These are phyloP conservation scores for Psittacula echo DNA, from an alignment of 2,797 vertebrate genomes.

Conservation along the genomic window DNA sequence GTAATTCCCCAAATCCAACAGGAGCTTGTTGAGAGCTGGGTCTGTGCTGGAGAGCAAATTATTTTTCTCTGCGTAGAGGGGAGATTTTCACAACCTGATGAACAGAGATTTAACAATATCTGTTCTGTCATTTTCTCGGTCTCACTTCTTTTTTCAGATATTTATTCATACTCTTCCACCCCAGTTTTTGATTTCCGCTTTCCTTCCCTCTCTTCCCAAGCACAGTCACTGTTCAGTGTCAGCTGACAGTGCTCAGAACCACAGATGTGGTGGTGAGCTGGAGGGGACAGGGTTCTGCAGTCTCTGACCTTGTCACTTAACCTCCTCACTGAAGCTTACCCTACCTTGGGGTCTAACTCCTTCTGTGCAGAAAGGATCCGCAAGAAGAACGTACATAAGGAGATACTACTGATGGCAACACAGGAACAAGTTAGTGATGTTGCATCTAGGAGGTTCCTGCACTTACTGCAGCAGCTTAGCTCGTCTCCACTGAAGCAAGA, in stretches of 20 bases:
- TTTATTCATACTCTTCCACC: neutral
- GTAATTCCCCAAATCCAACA: neutral
- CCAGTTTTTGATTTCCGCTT: neutral
- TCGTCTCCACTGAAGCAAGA: neutral
- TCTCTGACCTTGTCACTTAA: neutral
- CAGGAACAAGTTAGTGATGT: accelerated
- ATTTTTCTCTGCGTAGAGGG: neutral
- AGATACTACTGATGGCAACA: neutral
- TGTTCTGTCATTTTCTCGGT: neutral
- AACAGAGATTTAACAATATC: neutral
- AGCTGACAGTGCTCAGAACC: neutral
- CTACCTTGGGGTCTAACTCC: neutral
- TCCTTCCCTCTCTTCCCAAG: neutral
- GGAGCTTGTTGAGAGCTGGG: neutral
- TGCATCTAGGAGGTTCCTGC: neutral
- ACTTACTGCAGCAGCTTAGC: neutral
- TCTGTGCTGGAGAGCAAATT: neutral
- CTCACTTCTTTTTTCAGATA: neutral
- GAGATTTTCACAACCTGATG: neutral
- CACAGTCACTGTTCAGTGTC: neutral
- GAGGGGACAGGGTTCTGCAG: neutral
- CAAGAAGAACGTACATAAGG: neutral
- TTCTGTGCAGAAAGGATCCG: neutral
- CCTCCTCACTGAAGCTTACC: neutral
- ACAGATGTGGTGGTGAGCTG: neutral